A percentile compares a stretch with the other conserved stretches of the same genome.
Conservation (phyloP, 1,140 invertebrate genomes). For the Papilio helenus region DNA sequence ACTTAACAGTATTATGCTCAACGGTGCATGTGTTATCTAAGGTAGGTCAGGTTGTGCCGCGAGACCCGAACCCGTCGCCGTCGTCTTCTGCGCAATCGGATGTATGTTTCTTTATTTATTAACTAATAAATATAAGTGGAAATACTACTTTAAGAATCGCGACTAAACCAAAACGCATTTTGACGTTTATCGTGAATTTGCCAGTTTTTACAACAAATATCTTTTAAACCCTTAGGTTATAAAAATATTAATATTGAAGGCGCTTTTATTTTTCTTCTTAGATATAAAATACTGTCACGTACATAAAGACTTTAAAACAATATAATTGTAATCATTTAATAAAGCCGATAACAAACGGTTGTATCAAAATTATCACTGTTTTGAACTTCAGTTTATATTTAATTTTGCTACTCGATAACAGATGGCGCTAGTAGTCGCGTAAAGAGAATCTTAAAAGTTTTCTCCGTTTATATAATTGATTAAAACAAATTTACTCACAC, state of each 20-base stretch:
- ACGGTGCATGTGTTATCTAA: too few species aligned
- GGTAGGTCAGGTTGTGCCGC: too few species aligned
- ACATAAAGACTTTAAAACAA: background rate
- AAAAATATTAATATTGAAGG: background rate
- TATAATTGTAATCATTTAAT: background rate
- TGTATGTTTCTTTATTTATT: too few species aligned
- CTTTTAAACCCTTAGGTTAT: background rate
- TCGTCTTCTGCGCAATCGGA: too few species aligned
- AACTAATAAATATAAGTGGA: too few species aligned
- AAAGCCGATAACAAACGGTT: background rate
- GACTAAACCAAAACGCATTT: too few species aligned
- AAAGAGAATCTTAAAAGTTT: background rate
- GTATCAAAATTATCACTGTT: background rate
- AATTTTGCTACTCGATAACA: conserved; percentile 52
- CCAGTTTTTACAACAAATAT: background rate
- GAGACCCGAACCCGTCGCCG: too few species aligned
- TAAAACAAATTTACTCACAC: too few species aligned
- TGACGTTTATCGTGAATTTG: background rate
- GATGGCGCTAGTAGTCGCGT: conserved; percentile 55
- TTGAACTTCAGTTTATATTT: background rate
- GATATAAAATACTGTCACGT: background rate
- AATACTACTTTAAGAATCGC: too few species aligned
- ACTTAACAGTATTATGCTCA: too few species aligned
- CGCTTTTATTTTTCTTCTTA: background rate
- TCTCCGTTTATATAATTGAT: background rate